Evolutionary conservation across 2,888 invertebrate genomes (phyloP), one percentile per base, ranked within the genome.

Genomic region (Laspeyria flexula): DNA sequence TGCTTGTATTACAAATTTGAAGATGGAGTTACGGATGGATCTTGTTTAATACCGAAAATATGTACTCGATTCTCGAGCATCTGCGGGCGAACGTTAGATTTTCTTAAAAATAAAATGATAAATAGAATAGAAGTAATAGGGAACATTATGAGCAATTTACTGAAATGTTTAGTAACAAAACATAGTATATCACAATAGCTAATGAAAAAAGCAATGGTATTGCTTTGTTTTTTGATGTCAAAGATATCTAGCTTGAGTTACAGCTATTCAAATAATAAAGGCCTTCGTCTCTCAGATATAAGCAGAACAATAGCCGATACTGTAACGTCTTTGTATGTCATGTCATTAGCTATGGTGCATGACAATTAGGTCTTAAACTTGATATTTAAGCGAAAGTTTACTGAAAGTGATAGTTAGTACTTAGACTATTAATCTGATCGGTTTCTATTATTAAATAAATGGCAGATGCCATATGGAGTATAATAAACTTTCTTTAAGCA

Each of bases 251-350:
- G 23, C 38, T 38, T 41, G 47, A 30, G 5, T 15, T 1, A 41
- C 47, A 47, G 41, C 29, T 47, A 41, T 47, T 12, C 12, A 29
- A 21, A 35, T 29, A 41, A 11, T 7, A 23, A 23, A 27, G 13
- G 11, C 18, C 11, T 31, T 13, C 6, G 23, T 4, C 34, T 16
- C 31, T 16, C 25, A 16, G 33, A 25, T 4, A 11, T 23, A 16
- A 16, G 10, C 29, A 38, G 13, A 31, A 13, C 23, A 21, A 18
- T 13, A 44, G 18, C 37, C 18, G 15, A 10, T 18, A 41, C 11
- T 18, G n/a, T n/a, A n/a, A 16, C 16, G 18, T 31, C 16, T 31
- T 31, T 31, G 5, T 31, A 25, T 13, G 7, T 7, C 13, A 13
- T 31, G 5, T 6, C 31, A 31, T 13, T 31, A 7, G 31, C 7